Base-by-base conservation (phyloP, 2,888 invertebrate genomes). In the Psococerastis gibbosa region DNA sequence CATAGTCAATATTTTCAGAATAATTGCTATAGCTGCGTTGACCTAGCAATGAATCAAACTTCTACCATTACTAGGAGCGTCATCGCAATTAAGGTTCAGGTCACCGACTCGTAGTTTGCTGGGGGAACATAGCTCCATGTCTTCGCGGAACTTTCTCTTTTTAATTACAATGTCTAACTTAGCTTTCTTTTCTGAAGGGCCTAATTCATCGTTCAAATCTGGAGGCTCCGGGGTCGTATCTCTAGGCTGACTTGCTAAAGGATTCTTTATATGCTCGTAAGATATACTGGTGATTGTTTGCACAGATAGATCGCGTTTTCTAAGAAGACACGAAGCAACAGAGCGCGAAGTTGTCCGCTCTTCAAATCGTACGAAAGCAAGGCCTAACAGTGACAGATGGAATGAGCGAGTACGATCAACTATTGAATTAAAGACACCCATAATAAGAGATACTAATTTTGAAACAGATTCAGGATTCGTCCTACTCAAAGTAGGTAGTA, bases 361-460 rank as follows among this genome's bases (percentile, higher is more conserved):
- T 53, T 77, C 74, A 56, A 83, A 83, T 59, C 83, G 83, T 1
- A 80, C 79, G 57, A 83, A 83, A 13, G 82, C 78, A 54, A 84
- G 63, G 13, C 84, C 84, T 45, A 84, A 66, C 43, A 84, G 62
- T 1, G 82, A 83, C 53, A 84, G 72, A 60, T 81, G 81, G 62
- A 80, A 84, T 48, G 80, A 77, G 61, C 47, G 42, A n/a, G 46
- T 43, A 22, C 46, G 45, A 35, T 52, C 46, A 6, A 54, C 48
- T 43, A 54, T 50, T 46, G 52, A 52, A 32, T 49, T 46, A 42
- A 54, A 52, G 5, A 52, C 44, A 17, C 48, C 44, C 48, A 53
- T 49, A 23, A 51, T 46, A 1, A 46, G 33, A 11, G 46, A 35
- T 32, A 53, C 42, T 13, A 53, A 23, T 32, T 47, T 42, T 32